Base-by-base conservation (phyloP, 2,113 vertebrate species). In the Pelusios castaneus region DNA sequence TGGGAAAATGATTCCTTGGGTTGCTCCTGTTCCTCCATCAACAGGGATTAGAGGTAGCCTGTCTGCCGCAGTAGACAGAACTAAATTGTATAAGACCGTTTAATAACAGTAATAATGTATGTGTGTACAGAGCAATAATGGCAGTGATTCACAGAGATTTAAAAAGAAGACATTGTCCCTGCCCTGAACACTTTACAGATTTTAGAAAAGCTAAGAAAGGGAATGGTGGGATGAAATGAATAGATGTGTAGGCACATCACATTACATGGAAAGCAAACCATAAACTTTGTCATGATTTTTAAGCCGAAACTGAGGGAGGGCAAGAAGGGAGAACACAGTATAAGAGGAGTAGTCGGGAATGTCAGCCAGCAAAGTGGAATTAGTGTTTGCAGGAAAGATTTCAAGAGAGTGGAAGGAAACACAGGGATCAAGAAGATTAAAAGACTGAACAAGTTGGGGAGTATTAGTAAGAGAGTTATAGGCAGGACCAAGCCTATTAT, bases 371-470 rank as follows among this genome's bases (percentile, higher is more conserved):
- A 86, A 70, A 16, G 51, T 1, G 55, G 25, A 90, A 31, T 6
- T 82, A 82, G 27, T 0, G 0, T 56, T 2, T 56, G 16, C 4
- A 12, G 6, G 1, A 3, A 10, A 27, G 10, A 16, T 58, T 76
- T 80, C 58, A 13, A 80, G 63, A 67, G 49, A 76, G 51, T 10
- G 55, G 56, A 83, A 86, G 43, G 38, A 75, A 41, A 80, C 38
- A 45, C 19, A 25, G 54, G 21, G 56, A 70, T 47, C 27, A 78
- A n/a, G 4, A 84, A 6, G n/a, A 89, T 38, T 54, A 76, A 6
- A 91, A 52, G 2, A 34, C 14, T 67, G n/a, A 79, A 5, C 31
- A 86, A 58, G n/a, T 25, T n/a, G 80, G 58, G 41, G 60, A 80
- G 29, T 80, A 86, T 80, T 2, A 79, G 8, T 3, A n/a, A 67